Evolutionary conservation across 2,113 vertebrate genomes (phyloP).

Genomic region (Dromiciops gliroides): DNA sequence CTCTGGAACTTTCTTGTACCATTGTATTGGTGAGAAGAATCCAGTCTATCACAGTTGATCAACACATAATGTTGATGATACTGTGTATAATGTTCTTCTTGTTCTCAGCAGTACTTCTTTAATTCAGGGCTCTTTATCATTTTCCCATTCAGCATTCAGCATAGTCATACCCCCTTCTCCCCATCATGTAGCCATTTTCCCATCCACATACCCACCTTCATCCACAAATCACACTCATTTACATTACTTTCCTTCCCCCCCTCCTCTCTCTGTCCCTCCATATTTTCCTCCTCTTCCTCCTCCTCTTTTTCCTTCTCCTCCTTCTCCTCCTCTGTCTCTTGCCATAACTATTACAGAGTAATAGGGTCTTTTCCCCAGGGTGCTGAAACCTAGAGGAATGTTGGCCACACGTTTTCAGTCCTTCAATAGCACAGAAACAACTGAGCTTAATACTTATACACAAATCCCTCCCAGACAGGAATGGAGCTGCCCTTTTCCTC

Average conservation of each 20-base stretch:
- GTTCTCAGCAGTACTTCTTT: background rate
- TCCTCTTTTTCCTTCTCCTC: too few species aligned
- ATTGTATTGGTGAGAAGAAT: too few species aligned
- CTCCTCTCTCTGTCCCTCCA: background rate
- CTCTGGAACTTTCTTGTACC: too few species aligned
- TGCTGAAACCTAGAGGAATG: background rate
- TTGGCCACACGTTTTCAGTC: background rate
- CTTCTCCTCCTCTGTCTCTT: background rate
- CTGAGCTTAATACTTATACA: background rate
- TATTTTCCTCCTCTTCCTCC: fast-evolving
- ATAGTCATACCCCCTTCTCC: background rate
- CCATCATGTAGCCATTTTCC: too few species aligned
- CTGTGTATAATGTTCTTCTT: too few species aligned
- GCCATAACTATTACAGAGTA: too few species aligned
- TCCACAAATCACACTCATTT: background rate
- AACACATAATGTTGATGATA: too few species aligned
- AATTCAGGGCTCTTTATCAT: background rate
- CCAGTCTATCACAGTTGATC: too few species aligned
- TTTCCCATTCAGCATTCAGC: background rate
- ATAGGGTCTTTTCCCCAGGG: background rate
- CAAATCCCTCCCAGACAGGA: background rate
- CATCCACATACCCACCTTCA: background rate
- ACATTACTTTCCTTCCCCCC: background rate
- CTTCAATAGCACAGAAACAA: background rate
- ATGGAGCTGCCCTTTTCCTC: background rate